Conservation (phyloP, 2,888 invertebrate species). For the Synanthedon andrenaeformis region DNA sequence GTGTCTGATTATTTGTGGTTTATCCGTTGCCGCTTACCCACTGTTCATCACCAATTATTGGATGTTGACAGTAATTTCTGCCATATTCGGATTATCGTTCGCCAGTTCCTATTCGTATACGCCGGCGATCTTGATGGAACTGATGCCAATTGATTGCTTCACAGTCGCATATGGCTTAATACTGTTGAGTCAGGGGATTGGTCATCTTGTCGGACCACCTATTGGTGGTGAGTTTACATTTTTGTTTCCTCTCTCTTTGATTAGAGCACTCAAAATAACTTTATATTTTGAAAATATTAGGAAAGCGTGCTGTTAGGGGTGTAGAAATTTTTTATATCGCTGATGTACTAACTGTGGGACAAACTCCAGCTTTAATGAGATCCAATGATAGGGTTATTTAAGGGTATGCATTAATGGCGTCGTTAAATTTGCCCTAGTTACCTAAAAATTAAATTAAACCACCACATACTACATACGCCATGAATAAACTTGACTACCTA, state of each 20-base stretch:
- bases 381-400: no score
- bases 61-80: slow-evolving; percentile 59
- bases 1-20: slow-evolving; percentile 78
- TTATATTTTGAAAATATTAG: no score
- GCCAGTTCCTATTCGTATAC: slow-evolving; percentile 93
- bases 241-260: neutral
- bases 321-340: no score
- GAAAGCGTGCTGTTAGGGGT: no score
- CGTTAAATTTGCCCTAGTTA: no score
- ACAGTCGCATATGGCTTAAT: slow-evolving; percentile 93
- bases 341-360: no score
- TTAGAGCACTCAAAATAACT: no score
- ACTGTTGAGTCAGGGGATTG: slow-evolving; percentile 90
- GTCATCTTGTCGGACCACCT: slow-evolving; percentile 93
- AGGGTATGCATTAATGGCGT: no score
- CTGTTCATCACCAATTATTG: slow-evolving; percentile 62
- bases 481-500: no score
- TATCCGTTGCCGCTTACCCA: slow-evolving; percentile 72
- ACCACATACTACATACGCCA: no score
- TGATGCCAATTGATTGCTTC: slow-evolving; percentile 90
- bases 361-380: no score
- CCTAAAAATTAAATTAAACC: no score
- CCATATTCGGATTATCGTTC: slow-evolving; percentile 88
- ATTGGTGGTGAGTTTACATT: slow-evolving; percentile 76
- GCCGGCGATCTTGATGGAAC: slow-evolving; percentile 87